phyloP scores from a whole-genome alignment of 2,113 vertebrate species.

The Cathartes aura region DNA sequence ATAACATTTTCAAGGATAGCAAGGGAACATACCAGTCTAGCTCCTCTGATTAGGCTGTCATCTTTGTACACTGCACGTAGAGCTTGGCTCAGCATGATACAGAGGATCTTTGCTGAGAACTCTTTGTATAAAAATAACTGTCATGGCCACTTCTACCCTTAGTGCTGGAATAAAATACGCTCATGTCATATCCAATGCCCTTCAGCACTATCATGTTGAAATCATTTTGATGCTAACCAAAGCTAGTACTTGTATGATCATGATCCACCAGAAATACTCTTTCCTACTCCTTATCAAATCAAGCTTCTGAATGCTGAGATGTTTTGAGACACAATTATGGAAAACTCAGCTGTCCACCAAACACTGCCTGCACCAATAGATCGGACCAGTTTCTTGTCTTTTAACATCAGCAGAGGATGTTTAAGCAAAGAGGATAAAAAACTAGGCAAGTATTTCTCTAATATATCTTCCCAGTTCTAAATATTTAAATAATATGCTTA shows the following conservation, averaged over 20 bases:
- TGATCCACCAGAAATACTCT: not conserved
- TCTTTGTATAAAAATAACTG: not conserved
- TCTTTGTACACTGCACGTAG: fast-evolving
- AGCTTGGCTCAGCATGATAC: not conserved
- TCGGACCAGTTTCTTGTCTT: not conserved
- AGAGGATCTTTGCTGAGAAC: not conserved
- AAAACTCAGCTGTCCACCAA: not conserved
- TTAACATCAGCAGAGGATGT: not conserved
- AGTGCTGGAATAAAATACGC: not conserved
- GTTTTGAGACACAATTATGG: not conserved
- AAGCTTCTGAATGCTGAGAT: not conserved
- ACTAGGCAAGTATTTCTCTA: not conserved
- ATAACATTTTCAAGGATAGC: not conserved
- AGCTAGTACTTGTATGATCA: not conserved
- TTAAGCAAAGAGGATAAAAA: not conserved
- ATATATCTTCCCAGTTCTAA: not conserved
- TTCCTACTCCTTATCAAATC: not conserved
- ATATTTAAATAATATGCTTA: not conserved
- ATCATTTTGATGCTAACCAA: not conserved
- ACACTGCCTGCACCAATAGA: not conserved
- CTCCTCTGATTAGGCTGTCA: not conserved
- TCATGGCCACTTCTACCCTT: not conserved
- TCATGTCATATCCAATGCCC: not conserved
- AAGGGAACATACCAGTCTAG: not conserved
- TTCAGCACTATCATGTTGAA: not conserved